phyloP scores from a whole-genome alignment of 2,113 vertebrate species.

The Myiozetetes cayanensis region DNA sequence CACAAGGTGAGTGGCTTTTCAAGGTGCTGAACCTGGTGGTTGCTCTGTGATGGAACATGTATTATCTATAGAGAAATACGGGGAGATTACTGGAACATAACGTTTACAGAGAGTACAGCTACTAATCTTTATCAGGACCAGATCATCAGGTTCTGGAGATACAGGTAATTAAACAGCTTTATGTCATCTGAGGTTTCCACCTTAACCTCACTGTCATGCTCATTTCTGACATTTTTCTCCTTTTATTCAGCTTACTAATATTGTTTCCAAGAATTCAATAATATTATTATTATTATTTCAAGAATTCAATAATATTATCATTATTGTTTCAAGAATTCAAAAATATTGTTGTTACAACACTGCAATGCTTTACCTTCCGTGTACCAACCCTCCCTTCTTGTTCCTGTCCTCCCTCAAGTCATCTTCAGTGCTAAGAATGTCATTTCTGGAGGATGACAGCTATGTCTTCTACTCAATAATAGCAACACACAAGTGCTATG shows the following conservation, averaged over 20 bases:
- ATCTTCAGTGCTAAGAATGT: background rate
- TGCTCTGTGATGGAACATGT: background rate
- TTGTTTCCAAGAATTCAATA: background rate
- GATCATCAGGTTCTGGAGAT: background rate
- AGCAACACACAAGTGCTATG: background rate
- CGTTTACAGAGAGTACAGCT: background rate
- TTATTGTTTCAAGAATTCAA: too few species aligned
- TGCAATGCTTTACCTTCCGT: background rate
- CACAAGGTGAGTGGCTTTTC: background rate
- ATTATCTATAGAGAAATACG: background rate
- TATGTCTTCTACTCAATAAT: background rate
- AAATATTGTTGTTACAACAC: background rate
- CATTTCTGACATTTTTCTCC: background rate
- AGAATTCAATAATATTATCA: too few species aligned
- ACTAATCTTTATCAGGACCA: background rate
- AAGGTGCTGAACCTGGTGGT: background rate
- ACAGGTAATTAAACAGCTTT: background rate
- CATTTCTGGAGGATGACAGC: background rate
- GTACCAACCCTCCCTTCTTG: background rate
- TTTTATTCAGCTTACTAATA: background rate
- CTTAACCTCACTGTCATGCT: background rate
- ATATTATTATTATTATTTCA: too few species aligned
- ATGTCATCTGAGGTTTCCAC: background rate
- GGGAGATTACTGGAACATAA: background rate
- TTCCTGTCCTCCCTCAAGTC: background rate